phyloP scores from a whole-genome alignment of 2,888 invertebrate genomes.

The Holacanthella duospinosa region DNA sequence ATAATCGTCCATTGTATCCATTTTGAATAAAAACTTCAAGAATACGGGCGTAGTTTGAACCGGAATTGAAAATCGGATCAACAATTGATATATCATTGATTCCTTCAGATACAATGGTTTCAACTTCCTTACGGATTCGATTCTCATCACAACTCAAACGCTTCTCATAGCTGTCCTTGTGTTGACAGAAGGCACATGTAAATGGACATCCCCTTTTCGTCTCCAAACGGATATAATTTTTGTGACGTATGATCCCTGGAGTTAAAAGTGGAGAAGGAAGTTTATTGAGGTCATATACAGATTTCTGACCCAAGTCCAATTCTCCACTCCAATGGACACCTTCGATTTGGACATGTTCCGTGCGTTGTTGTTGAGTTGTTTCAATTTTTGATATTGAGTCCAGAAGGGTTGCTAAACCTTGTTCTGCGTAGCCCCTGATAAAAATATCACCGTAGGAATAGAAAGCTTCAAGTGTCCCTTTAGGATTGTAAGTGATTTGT shows the following conservation, averaged over 20 bases:
- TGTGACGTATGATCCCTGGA: neutral
- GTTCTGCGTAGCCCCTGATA: neutral
- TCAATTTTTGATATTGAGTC: too few relatives aligned
- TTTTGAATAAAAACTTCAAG: neutral
- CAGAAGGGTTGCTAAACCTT: neutral
- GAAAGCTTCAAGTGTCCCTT: neutral
- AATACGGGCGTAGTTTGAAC: neutral
- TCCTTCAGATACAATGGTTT: neutral
- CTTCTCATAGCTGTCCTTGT: neutral
- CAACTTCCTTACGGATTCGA: neutral
- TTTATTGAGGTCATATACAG: neutral
- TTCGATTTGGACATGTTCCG: neutral
- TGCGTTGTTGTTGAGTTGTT: neutral
- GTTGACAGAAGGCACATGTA: neutral
- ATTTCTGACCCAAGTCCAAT: neutral
- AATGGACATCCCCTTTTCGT: neutral
- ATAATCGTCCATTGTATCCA: neutral
- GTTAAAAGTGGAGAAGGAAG: neutral
- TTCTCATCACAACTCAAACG: neutral
- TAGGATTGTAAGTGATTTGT: neutral
- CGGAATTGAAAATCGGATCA: neutral
- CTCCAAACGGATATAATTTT: neutral
- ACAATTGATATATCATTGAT: neutral
- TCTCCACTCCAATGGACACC: neutral
- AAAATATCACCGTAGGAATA: neutral